Evolutionary conservation across 2,888 invertebrate genomes (phyloP).

Genomic region (Calameuta filiformis): DNA sequence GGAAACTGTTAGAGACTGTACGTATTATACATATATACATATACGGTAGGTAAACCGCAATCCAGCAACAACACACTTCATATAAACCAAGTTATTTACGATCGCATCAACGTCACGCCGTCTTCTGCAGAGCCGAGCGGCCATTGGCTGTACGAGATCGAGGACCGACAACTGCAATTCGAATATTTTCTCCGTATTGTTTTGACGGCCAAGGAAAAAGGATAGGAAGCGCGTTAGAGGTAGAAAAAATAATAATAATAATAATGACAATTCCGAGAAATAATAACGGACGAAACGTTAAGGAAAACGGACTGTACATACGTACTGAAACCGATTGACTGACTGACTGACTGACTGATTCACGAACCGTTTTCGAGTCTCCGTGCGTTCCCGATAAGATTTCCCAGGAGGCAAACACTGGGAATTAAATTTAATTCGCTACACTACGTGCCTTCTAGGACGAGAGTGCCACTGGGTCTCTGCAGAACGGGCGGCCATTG

Average conservation of each 20-base stretch:
- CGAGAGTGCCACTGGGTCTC: neutral
- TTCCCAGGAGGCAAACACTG: neutral
- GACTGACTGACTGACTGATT: neutral
- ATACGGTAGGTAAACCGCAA: constrained; percentile 12
- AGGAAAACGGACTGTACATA: neutral
- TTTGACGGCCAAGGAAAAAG: neutral
- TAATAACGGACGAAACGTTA: neutral
- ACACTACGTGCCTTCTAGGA: neutral
- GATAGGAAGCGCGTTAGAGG: neutral
- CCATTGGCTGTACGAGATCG: neutral
- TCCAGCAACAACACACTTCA: constrained; percentile 9
- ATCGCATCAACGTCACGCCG: constrained; percentile 24
- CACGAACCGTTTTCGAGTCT: neutral
- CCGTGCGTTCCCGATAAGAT: neutral
- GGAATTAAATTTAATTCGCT: neutral
- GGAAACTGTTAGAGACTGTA: neutral
- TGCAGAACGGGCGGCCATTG: neutral
- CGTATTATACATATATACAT: constrained; percentile 9
- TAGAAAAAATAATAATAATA: neutral
- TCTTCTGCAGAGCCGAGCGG: neutral
- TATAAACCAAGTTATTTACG: constrained; percentile 16
- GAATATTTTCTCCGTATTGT: neutral
- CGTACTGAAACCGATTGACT: neutral
- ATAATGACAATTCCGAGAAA: neutral
- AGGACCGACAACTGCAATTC: neutral